phyloP scores from a whole-genome alignment of 2,888 invertebrate genomes.

The Rhorus exstirpatorius region DNA sequence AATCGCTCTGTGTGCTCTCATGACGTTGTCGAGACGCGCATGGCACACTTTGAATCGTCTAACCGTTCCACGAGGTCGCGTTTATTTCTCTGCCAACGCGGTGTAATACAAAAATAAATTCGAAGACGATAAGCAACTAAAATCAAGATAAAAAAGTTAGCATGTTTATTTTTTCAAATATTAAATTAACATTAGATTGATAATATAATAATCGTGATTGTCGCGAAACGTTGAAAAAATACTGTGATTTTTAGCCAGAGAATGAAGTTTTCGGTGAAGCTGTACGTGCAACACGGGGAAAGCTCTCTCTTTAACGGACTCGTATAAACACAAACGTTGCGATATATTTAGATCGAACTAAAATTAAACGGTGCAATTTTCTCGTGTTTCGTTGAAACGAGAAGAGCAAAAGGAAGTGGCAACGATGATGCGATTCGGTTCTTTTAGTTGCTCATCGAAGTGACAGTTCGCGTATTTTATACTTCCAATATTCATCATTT shows the following conservation, averaged over 20 bases:
- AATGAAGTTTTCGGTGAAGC: background rate
- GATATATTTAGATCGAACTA: constrained; percentile 79
- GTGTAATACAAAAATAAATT: constrained; percentile 13
- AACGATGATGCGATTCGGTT: constrained; percentile 7
- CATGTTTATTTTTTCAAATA: background rate
- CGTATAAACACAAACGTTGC: constrained; percentile 32
- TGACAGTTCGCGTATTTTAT: background rate
- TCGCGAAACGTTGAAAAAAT: background rate
- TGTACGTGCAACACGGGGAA: background rate
- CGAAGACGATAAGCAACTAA: background rate
- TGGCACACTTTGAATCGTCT: constrained; percentile 52
- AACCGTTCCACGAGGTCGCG: constrained; percentile 50
- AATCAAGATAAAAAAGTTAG: background rate
- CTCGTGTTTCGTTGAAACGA: constrained; percentile 22
- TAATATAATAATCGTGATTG: too few relatives aligned
- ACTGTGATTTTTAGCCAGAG: background rate
- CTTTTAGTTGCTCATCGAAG: constrained; percentile 3
- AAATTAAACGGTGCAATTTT: constrained; percentile 71
- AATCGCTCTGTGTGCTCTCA: constrained; percentile 32
- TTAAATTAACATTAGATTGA: too few relatives aligned
- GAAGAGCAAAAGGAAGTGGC: background rate
- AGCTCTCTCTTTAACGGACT: constrained; percentile 7
- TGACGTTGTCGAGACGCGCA: constrained; percentile 49
- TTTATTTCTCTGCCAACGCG: constrained; percentile 14
- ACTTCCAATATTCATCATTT: background rate